Conservation (phyloP, 2,888 invertebrate species). For the Drosophila colorata region DNA sequence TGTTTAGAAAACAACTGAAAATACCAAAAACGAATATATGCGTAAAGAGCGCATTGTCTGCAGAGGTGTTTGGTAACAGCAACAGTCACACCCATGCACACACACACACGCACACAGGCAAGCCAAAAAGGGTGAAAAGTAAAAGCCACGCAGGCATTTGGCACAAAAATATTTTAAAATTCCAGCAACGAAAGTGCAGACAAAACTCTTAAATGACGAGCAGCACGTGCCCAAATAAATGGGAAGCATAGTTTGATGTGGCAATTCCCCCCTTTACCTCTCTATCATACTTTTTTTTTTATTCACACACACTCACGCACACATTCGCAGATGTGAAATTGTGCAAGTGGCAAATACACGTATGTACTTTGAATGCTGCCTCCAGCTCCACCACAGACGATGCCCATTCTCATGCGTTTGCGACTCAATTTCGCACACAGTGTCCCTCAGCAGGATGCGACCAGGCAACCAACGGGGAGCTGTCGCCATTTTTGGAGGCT, state of each 20-base stretch:
- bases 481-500: conserved; percentile 39
- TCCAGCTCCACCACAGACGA: conserved; percentile 5
- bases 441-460: conserved; percentile 27
- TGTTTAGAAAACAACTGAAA: conserved; percentile 8
- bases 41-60: conserved; percentile 10
- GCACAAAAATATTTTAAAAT: conserved; percentile 73
- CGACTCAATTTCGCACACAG: conserved; percentile 58
- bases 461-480: conserved; percentile 9
- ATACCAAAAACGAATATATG: conserved; percentile 10
- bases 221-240: conserved; percentile 79
- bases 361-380: conserved; percentile 44
- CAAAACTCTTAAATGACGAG: conserved; percentile 82
- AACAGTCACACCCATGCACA: conserved; percentile 41
- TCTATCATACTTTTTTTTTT: conserved; percentile 12
- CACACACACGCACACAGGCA: conserved; percentile 19
- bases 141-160: conserved; percentile 67
- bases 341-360: conserved; percentile 51
- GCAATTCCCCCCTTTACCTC: not conserved
- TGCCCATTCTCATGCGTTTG: conserved; percentile 42
- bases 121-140: conserved; percentile 61
- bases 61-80: conserved; percentile 33
- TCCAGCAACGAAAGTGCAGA: conserved; percentile 79
- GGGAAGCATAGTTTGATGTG: conserved; percentile 50
- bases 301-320: not conserved
- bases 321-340: conserved; percentile 23